phyloP scores from a whole-genome alignment of 1,140 invertebrate species.

The Battus philenor region DNA sequence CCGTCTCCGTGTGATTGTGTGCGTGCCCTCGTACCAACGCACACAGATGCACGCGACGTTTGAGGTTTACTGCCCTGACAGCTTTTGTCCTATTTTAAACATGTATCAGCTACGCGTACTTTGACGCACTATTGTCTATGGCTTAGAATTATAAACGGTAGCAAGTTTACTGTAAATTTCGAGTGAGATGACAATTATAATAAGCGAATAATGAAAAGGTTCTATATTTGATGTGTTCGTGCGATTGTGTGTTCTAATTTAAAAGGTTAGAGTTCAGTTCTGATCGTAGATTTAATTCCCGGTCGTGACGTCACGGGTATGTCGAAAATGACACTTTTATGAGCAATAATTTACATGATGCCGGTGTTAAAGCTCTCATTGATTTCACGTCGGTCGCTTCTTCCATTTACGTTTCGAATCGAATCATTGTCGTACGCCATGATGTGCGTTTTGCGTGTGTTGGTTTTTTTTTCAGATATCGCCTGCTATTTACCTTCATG shows the following conservation, averaged over 20 bases:
- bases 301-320: conserved; percentile 57
- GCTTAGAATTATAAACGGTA: too few relatives aligned
- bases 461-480: conserved; percentile 23
- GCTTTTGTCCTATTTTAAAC: conserved; percentile 72
- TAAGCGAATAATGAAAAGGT: too few relatives aligned
- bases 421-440: conserved; percentile 59
- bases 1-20: conserved; percentile 58
- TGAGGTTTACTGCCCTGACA: conserved; percentile 72
- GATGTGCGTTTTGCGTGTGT: conserved; percentile 64
- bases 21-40: conserved; percentile 34
- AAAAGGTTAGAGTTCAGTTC: too few relatives aligned
- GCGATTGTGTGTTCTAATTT: too few relatives aligned
- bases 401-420: conserved; percentile 63
- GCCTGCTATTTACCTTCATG: conserved; percentile 7
- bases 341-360: conserved; percentile 72
- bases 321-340: conserved; percentile 72
- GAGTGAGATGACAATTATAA: too few relatives aligned
- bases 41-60: conserved; percentile 39
- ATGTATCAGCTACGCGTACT: conserved; percentile 46
- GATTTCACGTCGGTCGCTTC: conserved; percentile 67
- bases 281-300: too few relatives aligned
- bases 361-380: conserved; percentile 68
- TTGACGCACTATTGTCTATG: conserved; percentile 23
- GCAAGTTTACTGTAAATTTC: too few relatives aligned
- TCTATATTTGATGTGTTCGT: too few relatives aligned